phyloP scores from a whole-genome alignment of 2,888 invertebrate genomes.

The Drosophila niveifrons region DNA sequence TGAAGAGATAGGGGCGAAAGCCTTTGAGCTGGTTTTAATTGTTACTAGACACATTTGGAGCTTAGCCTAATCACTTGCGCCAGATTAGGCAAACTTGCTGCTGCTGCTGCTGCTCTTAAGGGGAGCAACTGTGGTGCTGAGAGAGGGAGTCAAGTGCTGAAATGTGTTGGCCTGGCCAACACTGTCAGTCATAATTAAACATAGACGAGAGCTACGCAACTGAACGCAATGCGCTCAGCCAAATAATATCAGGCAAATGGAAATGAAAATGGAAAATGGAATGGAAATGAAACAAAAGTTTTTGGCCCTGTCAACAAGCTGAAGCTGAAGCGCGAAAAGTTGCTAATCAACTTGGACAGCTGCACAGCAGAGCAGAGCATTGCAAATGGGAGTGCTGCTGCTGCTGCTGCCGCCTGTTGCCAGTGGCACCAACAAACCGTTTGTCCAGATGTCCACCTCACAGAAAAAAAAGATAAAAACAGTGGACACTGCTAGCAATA shows the following conservation, averaged over 20 bases:
- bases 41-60: constrained; percentile 65
- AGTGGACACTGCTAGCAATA: neutral
- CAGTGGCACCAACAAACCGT: neutral
- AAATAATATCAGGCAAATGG: constrained; percentile 53
- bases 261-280: constrained; percentile 34
- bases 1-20: constrained; percentile 8
- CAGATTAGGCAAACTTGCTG: constrained; percentile 55
- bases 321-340: constrained; percentile 48
- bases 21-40: constrained; percentile 71
- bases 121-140: neutral
- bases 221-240: constrained; percentile 39
- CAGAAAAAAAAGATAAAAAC: neutral
- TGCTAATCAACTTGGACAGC: constrained; percentile 66
- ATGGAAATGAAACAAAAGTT: constrained; percentile 67
- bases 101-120: constrained; percentile 9
- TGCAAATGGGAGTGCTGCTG: constrained; percentile 22
- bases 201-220: constrained; percentile 16
- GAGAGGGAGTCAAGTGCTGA: constrained; percentile 39
- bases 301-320: constrained; percentile 38
- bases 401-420: neutral
- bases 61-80: constrained; percentile 73
- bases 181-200: constrained; percentile 72
- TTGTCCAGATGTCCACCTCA: neutral
- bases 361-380: constrained; percentile 12
- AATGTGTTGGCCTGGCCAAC: constrained; percentile 47